phyloP scores from a whole-genome alignment of 2,888 invertebrate species.

The Tachystola acroxantha region DNA sequence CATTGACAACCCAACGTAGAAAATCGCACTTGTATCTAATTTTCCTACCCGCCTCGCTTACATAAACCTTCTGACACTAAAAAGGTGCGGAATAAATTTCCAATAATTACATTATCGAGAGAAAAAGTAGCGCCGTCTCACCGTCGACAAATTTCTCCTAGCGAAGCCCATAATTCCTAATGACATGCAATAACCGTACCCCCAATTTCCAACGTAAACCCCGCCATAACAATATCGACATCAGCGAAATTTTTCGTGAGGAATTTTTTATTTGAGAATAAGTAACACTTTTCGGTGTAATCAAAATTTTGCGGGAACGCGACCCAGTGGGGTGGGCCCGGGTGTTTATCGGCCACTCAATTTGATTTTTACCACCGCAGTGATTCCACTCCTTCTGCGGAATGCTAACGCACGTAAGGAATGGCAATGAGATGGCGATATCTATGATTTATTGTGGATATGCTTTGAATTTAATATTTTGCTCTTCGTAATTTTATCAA shows the following conservation, averaged over 20 bases:
- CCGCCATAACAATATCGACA: conserved; percentile 79
- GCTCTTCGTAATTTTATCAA: background rate
- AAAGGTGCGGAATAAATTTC: conserved; percentile 65
- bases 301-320: conserved; percentile 61
- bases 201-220: conserved; percentile 77
- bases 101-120: conserved; percentile 74
- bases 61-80: conserved; percentile 19
- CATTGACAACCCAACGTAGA: no score
- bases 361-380: conserved; percentile 72
- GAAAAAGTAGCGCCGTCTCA: conserved; percentile 55
- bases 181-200: conserved; percentile 79
- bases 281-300: conserved; percentile 74
- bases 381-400: conserved; percentile 53
- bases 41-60: background rate
- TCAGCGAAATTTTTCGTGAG: conserved; percentile 65
- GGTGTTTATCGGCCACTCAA: conserved; percentile 74
- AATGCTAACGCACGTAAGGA: conserved; percentile 49
- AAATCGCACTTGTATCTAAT: background rate
- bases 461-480: conserved; percentile 1
- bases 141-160: conserved; percentile 59
- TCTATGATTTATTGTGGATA: conserved; percentile 34
- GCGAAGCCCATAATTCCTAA: conserved; percentile 78
- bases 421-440: conserved; percentile 35
- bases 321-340: conserved; percentile 25
- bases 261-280: conserved; percentile 72